Percentiles rank a stretch among this genome's conserved stretches.
Conservation (phyloP, 2,113 vertebrate species). For the Dascyllus trimaculatus region DNA sequence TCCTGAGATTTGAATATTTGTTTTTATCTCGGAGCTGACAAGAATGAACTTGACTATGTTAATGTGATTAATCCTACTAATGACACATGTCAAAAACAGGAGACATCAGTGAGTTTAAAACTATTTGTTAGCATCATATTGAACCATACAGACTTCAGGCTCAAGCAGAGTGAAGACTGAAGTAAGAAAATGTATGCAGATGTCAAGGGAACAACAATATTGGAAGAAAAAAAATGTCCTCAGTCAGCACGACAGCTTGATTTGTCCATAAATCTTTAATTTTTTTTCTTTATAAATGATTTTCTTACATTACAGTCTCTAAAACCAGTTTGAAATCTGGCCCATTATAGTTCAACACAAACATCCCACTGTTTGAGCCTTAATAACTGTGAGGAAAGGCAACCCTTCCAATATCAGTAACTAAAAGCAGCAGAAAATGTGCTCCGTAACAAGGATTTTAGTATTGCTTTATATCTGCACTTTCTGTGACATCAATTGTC, state of each 20-base stretch:
- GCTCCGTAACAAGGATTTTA: slow-evolving; percentile 29
- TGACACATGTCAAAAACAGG: too few species aligned
- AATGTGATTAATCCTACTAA: too few species aligned
- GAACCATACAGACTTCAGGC: neutral
- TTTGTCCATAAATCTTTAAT: slow-evolving; percentile 71
- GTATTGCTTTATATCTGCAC: neutral
- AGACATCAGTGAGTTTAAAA: too few species aligned
- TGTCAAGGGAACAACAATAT: neutral
- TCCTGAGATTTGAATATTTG: neutral
- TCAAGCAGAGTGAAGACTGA: neutral
- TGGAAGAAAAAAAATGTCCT: neutral
- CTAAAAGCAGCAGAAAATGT: slow-evolving; percentile 68
- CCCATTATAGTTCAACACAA: slow-evolving; percentile 47
- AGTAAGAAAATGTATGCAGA: neutral
- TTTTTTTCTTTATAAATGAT: slow-evolving; percentile 64
- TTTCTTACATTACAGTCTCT: slow-evolving; percentile 58
- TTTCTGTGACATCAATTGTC: slow-evolving; percentile 16
- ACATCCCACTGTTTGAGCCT: slow-evolving; percentile 51
- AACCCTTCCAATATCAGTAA: slow-evolving; percentile 49
- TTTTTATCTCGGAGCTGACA: too few species aligned
- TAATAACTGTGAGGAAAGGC: slow-evolving; percentile 41
- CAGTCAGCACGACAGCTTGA: neutral
- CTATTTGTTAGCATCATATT: neutral
- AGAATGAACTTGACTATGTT: too few species aligned
- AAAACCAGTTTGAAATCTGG: slow-evolving; percentile 60